phyloP scores from a whole-genome alignment of 2,797 vertebrate species.

The Lemur catta region DNA sequence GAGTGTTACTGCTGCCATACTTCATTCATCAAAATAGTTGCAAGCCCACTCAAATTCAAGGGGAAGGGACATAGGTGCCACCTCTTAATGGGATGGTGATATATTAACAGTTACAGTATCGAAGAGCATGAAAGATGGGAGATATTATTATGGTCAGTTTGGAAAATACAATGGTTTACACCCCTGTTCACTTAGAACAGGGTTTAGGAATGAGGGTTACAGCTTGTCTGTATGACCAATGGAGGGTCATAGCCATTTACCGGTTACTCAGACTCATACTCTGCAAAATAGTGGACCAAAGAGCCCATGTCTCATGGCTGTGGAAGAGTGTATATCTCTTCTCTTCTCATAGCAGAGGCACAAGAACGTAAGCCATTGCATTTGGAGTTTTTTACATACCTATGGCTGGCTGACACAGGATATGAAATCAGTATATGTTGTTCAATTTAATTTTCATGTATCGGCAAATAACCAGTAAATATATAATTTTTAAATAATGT shows the following conservation, averaged over 20 bases:
- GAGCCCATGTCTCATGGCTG: not conserved
- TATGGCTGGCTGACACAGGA: not conserved
- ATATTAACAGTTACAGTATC: not conserved
- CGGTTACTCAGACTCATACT: not conserved
- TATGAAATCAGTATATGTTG: not conserved
- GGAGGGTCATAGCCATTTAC: not conserved
- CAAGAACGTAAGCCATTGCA: not conserved
- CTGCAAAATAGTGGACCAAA: not conserved
- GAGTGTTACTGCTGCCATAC: not conserved
- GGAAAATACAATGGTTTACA: not conserved
- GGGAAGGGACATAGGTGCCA: not conserved
- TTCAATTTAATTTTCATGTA: not conserved
- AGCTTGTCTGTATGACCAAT: not conserved
- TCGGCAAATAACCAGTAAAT: not conserved
- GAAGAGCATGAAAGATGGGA: not conserved
- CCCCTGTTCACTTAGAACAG: not conserved
- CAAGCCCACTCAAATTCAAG: not conserved
- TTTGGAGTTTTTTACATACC: not conserved
- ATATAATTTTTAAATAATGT: not conserved
- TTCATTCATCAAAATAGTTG: not conserved
- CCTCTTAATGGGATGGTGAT: not conserved
- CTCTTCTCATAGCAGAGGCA: not conserved
- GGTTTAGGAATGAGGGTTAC: not conserved
- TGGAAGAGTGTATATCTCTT: not conserved
- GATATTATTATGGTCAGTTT: not conserved